These are phyloP conservation scores for Chirona hameri DNA, from an alignment of 2,888 invertebrate species.

Conservation along the genomic window DNA sequence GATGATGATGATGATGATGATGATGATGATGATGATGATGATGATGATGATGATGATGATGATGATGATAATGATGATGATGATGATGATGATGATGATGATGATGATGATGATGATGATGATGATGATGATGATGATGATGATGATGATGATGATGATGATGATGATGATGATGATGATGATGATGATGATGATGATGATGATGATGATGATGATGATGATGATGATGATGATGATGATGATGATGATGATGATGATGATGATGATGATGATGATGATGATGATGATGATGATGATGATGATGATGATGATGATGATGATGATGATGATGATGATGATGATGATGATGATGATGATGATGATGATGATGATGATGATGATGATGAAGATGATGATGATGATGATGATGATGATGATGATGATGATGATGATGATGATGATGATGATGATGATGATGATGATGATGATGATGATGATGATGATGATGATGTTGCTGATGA, in stretches of 20 bases:
- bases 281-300: no score
- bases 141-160: slow-evolving; percentile 22
- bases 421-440: background rate
- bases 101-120: slow-evolving; percentile 22
- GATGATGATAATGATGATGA: slow-evolving; percentile 22
- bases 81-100: slow-evolving; percentile 11
- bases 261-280: no score
- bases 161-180: slow-evolving; percentile 22
- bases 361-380: no score
- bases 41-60: slow-evolving; percentile 22
- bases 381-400: no score
- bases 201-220: no score
- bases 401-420: slow-evolving; percentile 22
- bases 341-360: no score
- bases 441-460: background rate
- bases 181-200: slow-evolving; percentile 10
- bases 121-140: slow-evolving; percentile 22
- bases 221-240: no score
- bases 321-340: no score
- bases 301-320: no score
- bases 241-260: no score
- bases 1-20: slow-evolving; percentile 22
- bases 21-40: slow-evolving; percentile 22
- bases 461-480: slow-evolving; percentile 8
- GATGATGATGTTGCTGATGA: no score